Conservation (phyloP, 2,888 invertebrate genomes). For the Augiades crinisus region DNA sequence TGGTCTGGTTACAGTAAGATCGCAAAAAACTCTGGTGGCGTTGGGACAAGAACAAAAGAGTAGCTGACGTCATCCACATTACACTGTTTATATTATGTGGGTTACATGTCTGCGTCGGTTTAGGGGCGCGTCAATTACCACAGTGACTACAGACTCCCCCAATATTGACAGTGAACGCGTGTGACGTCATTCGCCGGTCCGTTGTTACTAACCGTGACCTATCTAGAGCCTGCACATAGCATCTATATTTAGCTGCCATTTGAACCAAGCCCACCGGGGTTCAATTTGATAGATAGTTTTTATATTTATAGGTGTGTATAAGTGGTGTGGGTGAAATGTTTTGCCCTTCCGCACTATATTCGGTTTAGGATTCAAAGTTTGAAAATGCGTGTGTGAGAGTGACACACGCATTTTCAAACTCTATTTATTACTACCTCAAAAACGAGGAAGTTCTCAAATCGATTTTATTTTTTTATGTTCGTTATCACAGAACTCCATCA, state of each 20-base stretch:
- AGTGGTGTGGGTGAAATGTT: no score
- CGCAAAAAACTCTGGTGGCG: constrained; percentile 17
- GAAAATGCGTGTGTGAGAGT: no score
- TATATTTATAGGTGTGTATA: no score
- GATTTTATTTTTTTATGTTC: no score
- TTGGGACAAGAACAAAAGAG: constrained; percentile 6
- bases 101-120: background rate
- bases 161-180: constrained; percentile 11
- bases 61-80: constrained; percentile 18
- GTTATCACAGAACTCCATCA: no score
- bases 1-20: background rate
- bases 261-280: background rate
- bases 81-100: constrained; percentile 2
- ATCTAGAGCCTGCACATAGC: constrained; percentile 3
- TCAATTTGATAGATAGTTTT: background rate
- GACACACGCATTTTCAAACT: no score
- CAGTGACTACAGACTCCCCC: constrained; percentile 7
- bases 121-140: constrained; percentile 19
- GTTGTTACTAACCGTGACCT: constrained; percentile 14
- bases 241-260: constrained; percentile 12
- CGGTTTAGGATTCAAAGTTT: no score
- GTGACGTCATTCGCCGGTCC: constrained; percentile 17
- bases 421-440: no score
- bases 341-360: no score
- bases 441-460: no score